Evolutionary conservation across 2,113 vertebrate species (phyloP).

Genomic region (Gobiocypris rarus): DNA sequence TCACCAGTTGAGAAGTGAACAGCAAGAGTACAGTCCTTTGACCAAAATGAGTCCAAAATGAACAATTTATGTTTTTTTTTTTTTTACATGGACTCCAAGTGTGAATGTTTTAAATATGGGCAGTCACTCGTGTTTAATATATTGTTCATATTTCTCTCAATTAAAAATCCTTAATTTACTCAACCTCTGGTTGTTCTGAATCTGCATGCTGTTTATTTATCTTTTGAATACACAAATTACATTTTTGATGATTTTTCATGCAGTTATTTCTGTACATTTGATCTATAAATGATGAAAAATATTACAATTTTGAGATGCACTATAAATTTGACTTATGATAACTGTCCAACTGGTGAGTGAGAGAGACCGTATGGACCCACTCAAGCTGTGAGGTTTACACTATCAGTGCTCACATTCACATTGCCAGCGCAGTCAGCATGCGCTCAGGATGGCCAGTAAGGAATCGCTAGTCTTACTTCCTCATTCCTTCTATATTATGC

Average conservation of each 20-base stretch:
- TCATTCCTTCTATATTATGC: slow-evolving; percentile 46
- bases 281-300: neutral
- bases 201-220: neutral
- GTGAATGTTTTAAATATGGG: neutral
- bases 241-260: neutral
- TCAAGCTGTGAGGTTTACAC: slow-evolving; percentile 20
- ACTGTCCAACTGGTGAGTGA: neutral
- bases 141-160: neutral
- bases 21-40: neutral
- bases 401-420: slow-evolving; percentile 69
- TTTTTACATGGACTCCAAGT: neutral
- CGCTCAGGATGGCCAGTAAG: slow-evolving; percentile 69
- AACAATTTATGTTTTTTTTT: neutral
- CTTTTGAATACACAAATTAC: neutral
- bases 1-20: neutral
- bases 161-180: neutral
- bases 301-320: neutral
- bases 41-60: neutral
- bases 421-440: slow-evolving; percentile 69
- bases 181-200: neutral
- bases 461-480: slow-evolving; percentile 65
- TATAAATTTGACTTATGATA: neutral
- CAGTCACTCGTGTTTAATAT: neutral
- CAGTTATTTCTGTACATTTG: neutral
- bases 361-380: neutral